A percentile compares a stretch with the other conserved stretches of the same genome.
phyloP scores from a whole-genome alignment of 2,797 vertebrate species.

The Kryptopterus vitreolus region DNA sequence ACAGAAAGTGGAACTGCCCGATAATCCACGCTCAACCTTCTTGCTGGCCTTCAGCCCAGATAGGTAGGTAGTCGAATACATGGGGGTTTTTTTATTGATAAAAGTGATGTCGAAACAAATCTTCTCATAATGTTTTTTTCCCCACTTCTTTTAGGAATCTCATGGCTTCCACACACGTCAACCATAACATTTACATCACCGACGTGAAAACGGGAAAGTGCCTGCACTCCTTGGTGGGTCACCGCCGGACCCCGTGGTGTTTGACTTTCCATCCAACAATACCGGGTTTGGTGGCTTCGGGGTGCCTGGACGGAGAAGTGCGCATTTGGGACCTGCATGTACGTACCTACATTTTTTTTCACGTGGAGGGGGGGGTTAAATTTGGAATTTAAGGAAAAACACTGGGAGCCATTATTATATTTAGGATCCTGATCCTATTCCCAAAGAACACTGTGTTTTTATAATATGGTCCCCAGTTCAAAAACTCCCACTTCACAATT shows the following conservation, averaged over 20 bases:
- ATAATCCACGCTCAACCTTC: conserved; percentile 98
- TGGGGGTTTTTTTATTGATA: neutral
- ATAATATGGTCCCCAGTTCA: neutral
- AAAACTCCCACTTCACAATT: neutral
- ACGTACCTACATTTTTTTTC: conserved; percentile 66
- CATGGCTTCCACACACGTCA: conserved; percentile 98
- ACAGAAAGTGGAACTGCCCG: conserved; percentile 98
- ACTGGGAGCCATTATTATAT: too few species aligned
- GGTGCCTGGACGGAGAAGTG: conserved; percentile 98
- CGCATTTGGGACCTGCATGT: conserved; percentile 99
- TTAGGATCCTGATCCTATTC: neutral
- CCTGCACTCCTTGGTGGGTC: conserved; percentile 95
- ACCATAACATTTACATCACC: conserved; percentile 99
- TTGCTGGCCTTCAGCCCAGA: conserved; percentile 98
- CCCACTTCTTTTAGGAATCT: conserved; percentile 82
- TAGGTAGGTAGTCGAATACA: conserved; percentile 76
- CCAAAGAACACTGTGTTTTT: too few species aligned
- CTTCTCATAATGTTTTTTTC: neutral
- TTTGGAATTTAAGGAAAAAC: neutral
- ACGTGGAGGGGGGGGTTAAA: too few species aligned
- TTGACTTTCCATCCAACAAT: conserved; percentile 99
- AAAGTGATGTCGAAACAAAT: neutral
- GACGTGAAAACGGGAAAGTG: conserved; percentile 98
- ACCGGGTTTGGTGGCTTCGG: conserved; percentile 95
- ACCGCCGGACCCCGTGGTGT: conserved; percentile 97